phyloP scores from a whole-genome alignment of 2,888 invertebrate species.

The Tachina grossa region DNA sequence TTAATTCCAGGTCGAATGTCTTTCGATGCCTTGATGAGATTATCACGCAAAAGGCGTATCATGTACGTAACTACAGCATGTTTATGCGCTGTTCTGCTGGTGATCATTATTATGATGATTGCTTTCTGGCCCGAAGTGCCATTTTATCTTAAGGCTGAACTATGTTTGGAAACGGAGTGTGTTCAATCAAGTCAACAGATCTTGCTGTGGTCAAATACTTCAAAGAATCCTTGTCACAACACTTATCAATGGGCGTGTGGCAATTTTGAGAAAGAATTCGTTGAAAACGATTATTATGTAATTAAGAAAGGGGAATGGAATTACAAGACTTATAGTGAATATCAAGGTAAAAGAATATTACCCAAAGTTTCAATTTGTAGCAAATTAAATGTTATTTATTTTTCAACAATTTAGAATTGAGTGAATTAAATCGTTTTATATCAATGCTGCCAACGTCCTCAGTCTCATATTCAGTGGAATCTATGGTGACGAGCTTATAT shows the following conservation, averaged over 20 bases:
- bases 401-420: conserved; percentile 76
- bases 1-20: conserved; percentile 80
- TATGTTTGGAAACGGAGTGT: conserved; percentile 81
- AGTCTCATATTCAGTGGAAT: conserved; percentile 79
- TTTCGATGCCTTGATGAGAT: conserved; percentile 79
- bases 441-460: conserved; percentile 80
- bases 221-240: conserved; percentile 80
- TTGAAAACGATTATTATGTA: conserved; percentile 80
- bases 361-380: neutral
- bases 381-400: conserved; percentile 1
- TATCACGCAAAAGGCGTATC: conserved; percentile 80
- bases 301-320: conserved; percentile 82
- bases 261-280: conserved; percentile 80
- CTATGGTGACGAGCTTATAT: conserved; percentile 81
- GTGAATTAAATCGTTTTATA: conserved; percentile 81
- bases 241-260: conserved; percentile 82
- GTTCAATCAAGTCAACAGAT: conserved; percentile 81
- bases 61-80: conserved; percentile 80
- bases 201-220: conserved; percentile 81
- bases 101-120: conserved; percentile 80
- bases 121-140: conserved; percentile 82
- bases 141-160: conserved; percentile 80
- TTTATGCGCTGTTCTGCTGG: conserved; percentile 79
- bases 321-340: conserved; percentile 81
- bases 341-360: conserved; percentile 78